phyloP scores from a whole-genome alignment of 2,113 vertebrate species.

The Pterocles burchelli region DNA sequence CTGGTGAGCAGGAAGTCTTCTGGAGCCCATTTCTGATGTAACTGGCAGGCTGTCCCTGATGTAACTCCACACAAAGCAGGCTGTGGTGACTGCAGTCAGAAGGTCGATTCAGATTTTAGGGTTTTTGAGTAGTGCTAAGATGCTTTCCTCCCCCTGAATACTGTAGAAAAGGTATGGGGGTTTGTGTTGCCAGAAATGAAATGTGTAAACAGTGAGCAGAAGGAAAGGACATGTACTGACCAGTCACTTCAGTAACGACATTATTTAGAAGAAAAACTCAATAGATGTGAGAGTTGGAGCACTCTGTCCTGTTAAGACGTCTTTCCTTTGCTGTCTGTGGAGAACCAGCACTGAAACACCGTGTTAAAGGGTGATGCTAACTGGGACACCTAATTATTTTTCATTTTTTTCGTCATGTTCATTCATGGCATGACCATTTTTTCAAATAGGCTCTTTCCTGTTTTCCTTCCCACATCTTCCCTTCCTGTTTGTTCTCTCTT shows the following conservation, averaged over 20 bases:
- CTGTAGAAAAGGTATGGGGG: not conserved
- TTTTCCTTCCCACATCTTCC: not conserved
- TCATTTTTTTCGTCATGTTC: not conserved
- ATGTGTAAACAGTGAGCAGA: not conserved
- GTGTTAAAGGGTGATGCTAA: not conserved
- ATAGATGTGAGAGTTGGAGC: not conserved
- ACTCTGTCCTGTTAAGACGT: not conserved
- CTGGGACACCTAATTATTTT: not conserved
- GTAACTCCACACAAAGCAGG: not conserved
- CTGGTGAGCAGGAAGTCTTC: not conserved
- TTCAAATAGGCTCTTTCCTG: not conserved
- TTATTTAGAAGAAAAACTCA: not conserved
- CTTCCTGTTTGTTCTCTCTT: not conserved
- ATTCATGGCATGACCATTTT: not conserved
- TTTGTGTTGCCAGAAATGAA: not conserved
- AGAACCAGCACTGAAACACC: accelerated
- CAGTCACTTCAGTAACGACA: not conserved
- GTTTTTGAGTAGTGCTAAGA: not conserved
- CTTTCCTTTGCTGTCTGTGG: not conserved
- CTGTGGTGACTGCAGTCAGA: not conserved
- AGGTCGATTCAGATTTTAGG: not conserved
- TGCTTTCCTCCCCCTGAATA: accelerated
- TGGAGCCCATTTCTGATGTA: not conserved
- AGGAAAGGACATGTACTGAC: not conserved
- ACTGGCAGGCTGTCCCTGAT: not conserved